Conservation (phyloP, 2,113 vertebrate species). For the Addax nasomaculatus region DNA sequence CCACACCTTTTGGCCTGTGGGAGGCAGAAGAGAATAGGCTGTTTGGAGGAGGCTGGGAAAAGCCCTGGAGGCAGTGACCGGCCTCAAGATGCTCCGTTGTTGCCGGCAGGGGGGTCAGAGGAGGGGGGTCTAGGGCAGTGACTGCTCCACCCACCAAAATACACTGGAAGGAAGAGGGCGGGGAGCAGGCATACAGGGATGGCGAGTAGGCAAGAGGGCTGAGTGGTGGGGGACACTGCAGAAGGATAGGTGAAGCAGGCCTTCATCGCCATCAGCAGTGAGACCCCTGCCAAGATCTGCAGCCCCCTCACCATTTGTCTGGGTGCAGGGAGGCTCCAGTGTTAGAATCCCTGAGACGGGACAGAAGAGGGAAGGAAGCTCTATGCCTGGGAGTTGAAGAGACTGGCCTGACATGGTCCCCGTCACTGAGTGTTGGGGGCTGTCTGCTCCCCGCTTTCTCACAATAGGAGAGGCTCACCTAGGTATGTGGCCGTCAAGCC, state of each 20-base stretch:
- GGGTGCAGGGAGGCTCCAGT: neutral
- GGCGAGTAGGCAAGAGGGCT: neutral
- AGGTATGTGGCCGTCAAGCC: neutral
- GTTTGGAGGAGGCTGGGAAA: neutral
- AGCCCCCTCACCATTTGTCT: neutral
- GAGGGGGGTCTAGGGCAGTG: neutral
- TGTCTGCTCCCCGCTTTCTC: neutral
- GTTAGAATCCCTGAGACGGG: neutral
- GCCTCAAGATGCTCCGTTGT: neutral
- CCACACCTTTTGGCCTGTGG: neutral
- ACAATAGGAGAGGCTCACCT: neutral
- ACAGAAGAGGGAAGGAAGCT: no score
- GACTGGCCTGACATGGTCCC: neutral
- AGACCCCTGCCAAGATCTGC: neutral
- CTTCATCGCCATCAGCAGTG: neutral
- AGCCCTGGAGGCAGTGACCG: fast-evolving
- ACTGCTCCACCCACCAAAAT: neutral
- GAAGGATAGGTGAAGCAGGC: neutral
- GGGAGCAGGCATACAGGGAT: neutral
- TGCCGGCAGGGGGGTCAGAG: fast-evolving
- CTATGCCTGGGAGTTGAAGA: neutral
- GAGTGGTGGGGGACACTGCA: neutral
- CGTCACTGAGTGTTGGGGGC: neutral
- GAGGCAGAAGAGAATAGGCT: neutral
- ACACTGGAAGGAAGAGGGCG: neutral